Conservation (phyloP, 2,888 invertebrate species). For the Diarsia brunnea region DNA sequence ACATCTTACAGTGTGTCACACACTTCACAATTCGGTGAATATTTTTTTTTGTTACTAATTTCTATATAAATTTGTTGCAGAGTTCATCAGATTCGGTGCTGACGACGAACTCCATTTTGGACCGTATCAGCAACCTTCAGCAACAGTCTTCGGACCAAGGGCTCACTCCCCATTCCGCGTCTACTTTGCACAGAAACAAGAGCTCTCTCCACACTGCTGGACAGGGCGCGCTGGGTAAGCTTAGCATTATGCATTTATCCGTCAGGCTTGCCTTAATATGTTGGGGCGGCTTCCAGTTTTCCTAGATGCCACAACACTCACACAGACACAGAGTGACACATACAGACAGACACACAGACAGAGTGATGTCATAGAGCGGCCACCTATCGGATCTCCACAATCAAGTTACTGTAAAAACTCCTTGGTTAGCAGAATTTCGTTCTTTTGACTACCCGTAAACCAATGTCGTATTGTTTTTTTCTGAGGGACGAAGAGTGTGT, state of each 20-base stretch:
- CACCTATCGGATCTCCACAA: background rate
- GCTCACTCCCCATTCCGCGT: constrained; percentile 73
- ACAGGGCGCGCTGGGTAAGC: constrained; percentile 79
- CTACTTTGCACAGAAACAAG: constrained; percentile 85
- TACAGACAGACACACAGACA: too few relatives aligned
- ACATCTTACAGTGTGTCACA: too few relatives aligned
- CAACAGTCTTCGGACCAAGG: constrained; percentile 75
- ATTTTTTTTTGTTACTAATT: constrained; percentile 2
- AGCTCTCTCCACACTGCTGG: constrained; percentile 83
- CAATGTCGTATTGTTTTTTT: background rate
- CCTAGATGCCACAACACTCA: too few relatives aligned
- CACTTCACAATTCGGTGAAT: too few relatives aligned
- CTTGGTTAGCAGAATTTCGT: too few relatives aligned
- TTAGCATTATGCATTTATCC: background rate
- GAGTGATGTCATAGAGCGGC: background rate
- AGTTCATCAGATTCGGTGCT: constrained; percentile 92
- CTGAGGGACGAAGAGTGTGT: background rate
- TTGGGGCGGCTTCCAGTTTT: background rate
- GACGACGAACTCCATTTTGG: constrained; percentile 84
- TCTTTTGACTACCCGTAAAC: background rate
- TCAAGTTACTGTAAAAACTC: too few relatives aligned
- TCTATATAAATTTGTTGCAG: constrained; percentile 78
- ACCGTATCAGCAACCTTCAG: constrained; percentile 92
- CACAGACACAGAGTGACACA: too few relatives aligned
- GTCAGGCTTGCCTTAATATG: background rate